phyloP scores from a whole-genome alignment of 2,888 invertebrate species.

The Acanthosoma haemorrhoidale region DNA sequence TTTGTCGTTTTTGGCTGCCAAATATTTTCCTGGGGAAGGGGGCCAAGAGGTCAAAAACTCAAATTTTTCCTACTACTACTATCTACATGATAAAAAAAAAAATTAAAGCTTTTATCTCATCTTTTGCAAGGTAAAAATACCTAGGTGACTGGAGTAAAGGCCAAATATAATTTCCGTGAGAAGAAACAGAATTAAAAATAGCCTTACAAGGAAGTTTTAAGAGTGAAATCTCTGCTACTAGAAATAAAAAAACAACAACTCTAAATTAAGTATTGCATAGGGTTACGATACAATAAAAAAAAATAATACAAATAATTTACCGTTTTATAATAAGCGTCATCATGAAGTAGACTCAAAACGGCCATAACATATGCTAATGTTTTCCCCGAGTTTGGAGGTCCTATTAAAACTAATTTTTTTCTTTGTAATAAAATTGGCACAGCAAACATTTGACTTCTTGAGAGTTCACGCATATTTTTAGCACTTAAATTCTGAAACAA shows the following conservation, averaged over 20 bases:
- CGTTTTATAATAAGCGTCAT: constrained; percentile 45
- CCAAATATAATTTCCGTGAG: too few relatives aligned
- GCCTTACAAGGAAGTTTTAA: too few relatives aligned
- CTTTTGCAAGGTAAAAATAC: too few relatives aligned
- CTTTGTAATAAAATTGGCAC: constrained; percentile 32
- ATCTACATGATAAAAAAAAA: too few relatives aligned
- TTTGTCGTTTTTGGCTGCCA: too few relatives aligned
- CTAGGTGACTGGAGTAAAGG: too few relatives aligned
- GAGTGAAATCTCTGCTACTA: background rate
- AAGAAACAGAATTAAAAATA: too few relatives aligned
- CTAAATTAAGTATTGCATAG: background rate
- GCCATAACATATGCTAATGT: constrained; percentile 66
- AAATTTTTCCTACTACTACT: too few relatives aligned
- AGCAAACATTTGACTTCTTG: constrained; percentile 29
- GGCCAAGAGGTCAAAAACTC: too few relatives aligned
- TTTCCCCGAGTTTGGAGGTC: constrained; percentile 59
- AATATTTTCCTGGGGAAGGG: too few relatives aligned
- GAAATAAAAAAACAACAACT: background rate
- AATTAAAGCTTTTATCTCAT: too few relatives aligned
- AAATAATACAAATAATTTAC: constrained; percentile 39
- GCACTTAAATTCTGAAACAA: constrained; percentile 1
- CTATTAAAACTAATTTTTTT: constrained; percentile 56
- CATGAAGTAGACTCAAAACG: constrained; percentile 56
- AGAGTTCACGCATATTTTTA: constrained; percentile 16
- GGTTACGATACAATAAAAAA: background rate